Conservation (phyloP, 2,888 invertebrate species). For the Lycia hirtaria region DNA sequence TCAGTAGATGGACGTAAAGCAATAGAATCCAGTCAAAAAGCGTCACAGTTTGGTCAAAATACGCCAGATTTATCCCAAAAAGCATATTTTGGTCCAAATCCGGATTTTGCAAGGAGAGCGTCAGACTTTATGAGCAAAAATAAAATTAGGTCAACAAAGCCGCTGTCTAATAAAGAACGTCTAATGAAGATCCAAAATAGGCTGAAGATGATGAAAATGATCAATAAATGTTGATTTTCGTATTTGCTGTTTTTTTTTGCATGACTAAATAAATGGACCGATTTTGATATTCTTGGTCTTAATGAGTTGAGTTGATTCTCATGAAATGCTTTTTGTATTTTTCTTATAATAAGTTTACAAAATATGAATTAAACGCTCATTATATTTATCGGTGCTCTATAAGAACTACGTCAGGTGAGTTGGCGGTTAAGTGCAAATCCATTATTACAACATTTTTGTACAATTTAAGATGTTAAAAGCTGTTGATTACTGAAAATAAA, state of each 20-base stretch:
- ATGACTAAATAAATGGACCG: not conserved
- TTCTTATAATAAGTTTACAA: too few relatives aligned
- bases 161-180: constrained; percentile 46
- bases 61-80: too few relatives aligned
- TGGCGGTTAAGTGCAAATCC: too few relatives aligned
- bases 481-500: too few relatives aligned
- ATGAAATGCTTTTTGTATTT: too few relatives aligned
- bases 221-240: constrained; percentile 32
- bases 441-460: too few relatives aligned
- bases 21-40: not conserved
- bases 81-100: not conserved
- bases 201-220: constrained; percentile 54
- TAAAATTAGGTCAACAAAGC: constrained; percentile 24
- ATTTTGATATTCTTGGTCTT: too few relatives aligned
- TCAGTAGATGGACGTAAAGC: not conserved
- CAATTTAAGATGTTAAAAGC: too few relatives aligned
- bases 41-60: not conserved
- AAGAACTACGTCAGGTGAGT: too few relatives aligned
- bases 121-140: not conserved
- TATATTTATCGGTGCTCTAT: too few relatives aligned
- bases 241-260: not conserved
- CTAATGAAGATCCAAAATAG: constrained; percentile 52
- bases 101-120: not conserved
- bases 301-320: too few relatives aligned
- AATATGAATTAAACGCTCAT: too few relatives aligned